These are phyloP conservation scores for Budorcas taxicolor DNA, from an alignment of 2,113 vertebrate genomes.

Conservation along the genomic window DNA sequence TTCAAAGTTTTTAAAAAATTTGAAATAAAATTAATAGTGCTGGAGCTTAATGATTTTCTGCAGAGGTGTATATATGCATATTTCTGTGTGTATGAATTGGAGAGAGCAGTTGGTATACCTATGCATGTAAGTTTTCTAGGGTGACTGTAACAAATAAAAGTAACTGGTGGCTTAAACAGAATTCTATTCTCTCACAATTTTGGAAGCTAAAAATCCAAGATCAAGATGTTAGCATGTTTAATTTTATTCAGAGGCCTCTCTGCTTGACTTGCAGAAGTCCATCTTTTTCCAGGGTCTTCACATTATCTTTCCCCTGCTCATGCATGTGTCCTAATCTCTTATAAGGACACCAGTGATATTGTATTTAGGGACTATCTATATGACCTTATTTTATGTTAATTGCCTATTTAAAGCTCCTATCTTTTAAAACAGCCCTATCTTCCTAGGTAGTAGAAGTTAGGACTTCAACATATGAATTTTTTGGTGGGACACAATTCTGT, in stretches of 20 bases:
- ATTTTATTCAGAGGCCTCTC: background rate
- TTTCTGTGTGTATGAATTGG: background rate
- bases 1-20: background rate
- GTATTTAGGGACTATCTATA: background rate
- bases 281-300: background rate
- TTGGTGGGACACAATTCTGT: background rate
- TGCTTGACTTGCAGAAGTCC: background rate
- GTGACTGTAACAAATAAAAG: background rate
- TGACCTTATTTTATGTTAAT: background rate
- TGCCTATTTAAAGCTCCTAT: background rate
- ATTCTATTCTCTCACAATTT: background rate
- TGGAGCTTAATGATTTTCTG: background rate
- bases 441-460: background rate
- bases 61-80: background rate
- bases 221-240: background rate
- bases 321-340: background rate
- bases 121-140: background rate
- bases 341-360: background rate
- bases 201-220: background rate
- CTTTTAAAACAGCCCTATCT: background rate
- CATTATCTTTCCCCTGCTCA: background rate
- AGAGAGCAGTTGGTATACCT: background rate
- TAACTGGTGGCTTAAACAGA: background rate
- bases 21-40: background rate
- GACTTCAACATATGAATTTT: background rate